Evolutionary conservation across 1,140 invertebrate species (phyloP).

Genomic region (Oscheius sp.): DNA sequence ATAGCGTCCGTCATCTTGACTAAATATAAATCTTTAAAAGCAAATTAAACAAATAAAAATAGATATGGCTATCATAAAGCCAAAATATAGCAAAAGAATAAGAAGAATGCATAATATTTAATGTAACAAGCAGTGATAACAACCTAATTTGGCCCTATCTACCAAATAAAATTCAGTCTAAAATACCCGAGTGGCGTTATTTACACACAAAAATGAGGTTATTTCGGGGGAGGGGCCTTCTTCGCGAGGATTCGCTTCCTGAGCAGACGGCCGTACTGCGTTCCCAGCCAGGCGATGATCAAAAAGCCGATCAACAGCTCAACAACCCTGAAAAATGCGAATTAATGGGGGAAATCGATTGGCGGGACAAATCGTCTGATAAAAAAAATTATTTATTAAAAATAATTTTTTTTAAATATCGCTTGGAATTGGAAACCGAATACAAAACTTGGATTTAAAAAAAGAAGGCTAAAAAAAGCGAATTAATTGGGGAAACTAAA

Average conservation of each 20-base stretch:
- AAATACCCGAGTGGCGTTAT: background rate
- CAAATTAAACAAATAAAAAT: background rate
- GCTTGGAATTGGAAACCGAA: too few species aligned
- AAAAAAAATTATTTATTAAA: too few species aligned
- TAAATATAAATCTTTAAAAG: background rate
- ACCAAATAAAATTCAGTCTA: background rate
- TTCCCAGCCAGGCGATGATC: slow-evolving; percentile 25
- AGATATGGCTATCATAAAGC: background rate
- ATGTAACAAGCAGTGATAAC: background rate
- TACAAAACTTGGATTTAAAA: too few species aligned
- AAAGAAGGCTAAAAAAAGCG: too few species aligned
- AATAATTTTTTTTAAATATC: too few species aligned
- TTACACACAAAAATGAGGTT: background rate
- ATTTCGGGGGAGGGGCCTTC: background rate
- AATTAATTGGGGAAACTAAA: too few species aligned
- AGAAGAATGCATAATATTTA: background rate
- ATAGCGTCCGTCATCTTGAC: slow-evolving; percentile 54
- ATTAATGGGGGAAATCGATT: background rate
- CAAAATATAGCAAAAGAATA: background rate
- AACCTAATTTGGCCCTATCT: background rate
- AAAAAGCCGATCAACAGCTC: slow-evolving; percentile 21
- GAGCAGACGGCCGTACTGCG: slow-evolving; percentile 24
- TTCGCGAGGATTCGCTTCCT: slow-evolving; percentile 20
- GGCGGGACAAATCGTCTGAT: background rate
- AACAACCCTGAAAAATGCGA: slow-evolving; percentile 14